Evolutionary conservation across 2,113 vertebrate genomes (phyloP).

Genomic region (Ictalurus furcatus): DNA sequence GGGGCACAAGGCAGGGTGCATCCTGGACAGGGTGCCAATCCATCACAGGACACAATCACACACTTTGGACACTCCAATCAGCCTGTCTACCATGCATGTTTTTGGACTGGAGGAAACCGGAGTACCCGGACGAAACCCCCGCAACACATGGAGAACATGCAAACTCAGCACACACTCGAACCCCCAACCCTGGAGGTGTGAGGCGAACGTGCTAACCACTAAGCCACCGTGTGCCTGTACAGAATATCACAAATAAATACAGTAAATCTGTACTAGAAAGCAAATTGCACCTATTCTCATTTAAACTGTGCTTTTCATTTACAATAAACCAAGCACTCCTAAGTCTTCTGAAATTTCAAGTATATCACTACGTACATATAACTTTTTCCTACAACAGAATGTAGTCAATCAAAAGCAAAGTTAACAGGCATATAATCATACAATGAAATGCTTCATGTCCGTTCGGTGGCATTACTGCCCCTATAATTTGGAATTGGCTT

Average conservation of each 20-base stretch:
- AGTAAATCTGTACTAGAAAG: slow-evolving; percentile 15
- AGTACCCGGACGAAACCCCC: too few relatives aligned
- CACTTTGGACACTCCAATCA: too few relatives aligned
- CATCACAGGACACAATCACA: too few relatives aligned
- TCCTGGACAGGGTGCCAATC: too few relatives aligned
- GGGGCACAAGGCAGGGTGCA: too few relatives aligned
- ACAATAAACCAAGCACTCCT: not conserved
- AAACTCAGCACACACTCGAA: too few relatives aligned
- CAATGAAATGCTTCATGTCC: slow-evolving; percentile 9
- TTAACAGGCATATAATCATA: slow-evolving; percentile 3
- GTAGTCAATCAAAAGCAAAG: slow-evolving; percentile 6
- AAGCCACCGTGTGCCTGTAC: not conserved
- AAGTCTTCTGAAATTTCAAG: slow-evolving; percentile 34
- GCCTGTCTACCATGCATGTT: too few relatives aligned
- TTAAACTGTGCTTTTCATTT: not conserved
- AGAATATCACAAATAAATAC: slow-evolving; percentile 42
- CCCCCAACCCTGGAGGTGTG: too few relatives aligned
- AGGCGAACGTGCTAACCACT: too few relatives aligned
- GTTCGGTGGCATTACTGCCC: not conserved
- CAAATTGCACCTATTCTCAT: slow-evolving; percentile 9
- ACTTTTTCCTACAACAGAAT: not conserved
- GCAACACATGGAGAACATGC: too few relatives aligned
- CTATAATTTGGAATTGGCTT: not conserved
- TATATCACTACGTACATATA: not conserved
- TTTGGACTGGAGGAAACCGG: too few relatives aligned